Conservation (phyloP, 2,113 vertebrate species). For the Protomyctophum bolini region DNA sequence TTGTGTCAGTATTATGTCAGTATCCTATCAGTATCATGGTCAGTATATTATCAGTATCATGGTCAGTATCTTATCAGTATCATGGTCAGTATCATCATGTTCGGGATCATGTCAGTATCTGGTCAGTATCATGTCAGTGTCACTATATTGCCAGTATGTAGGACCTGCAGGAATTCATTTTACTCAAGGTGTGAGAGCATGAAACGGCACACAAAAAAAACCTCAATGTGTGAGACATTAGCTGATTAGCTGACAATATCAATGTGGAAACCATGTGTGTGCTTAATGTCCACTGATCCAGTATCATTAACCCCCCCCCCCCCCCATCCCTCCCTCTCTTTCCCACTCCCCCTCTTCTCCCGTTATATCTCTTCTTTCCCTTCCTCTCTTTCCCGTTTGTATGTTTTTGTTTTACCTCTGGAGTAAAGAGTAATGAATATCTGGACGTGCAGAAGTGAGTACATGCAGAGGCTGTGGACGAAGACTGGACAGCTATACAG, state of each 20-base stretch:
- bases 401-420: background rate
- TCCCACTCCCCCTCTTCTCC: background rate
- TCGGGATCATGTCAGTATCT: no score
- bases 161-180: no score
- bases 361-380: background rate
- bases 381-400: background rate
- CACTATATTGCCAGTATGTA: no score
- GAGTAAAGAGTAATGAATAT: slow-evolving; percentile 75
- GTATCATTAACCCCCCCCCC: background rate
- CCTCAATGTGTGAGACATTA: no score
- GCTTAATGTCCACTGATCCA: background rate
- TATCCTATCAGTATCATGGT: no score
- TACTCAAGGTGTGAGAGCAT: no score
- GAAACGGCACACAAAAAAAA: background rate
- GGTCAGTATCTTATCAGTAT: no score
- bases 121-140: no score
- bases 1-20: no score
- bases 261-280: background rate
- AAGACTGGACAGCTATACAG: slow-evolving; percentile 1
- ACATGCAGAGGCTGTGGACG: slow-evolving; percentile 16
- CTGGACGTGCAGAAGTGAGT: slow-evolving; percentile 80
- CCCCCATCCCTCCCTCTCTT: background rate
- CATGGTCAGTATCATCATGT: no score
- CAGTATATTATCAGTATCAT: no score
- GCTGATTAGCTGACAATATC: background rate